Evolutionary conservation across 2,797 vertebrate species (phyloP).

Genomic region (Spinus olivaceus): DNA sequence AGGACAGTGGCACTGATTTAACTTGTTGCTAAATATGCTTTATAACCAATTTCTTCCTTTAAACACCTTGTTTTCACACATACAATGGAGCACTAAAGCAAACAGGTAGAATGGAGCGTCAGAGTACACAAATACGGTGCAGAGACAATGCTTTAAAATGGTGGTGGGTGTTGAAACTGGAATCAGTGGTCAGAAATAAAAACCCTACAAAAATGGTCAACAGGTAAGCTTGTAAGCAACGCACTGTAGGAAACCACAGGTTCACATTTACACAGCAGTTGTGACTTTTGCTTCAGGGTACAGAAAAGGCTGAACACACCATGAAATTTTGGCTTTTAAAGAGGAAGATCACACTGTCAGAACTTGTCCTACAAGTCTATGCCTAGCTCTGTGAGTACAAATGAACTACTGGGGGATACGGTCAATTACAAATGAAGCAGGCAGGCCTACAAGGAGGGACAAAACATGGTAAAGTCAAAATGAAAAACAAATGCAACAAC

Average conservation of each 20-base stretch:
- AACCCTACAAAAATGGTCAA: slow-evolving; percentile 11
- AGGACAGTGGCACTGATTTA: slow-evolving; percentile 30
- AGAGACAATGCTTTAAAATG: background rate
- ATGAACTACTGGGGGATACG: background rate
- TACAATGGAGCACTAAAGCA: background rate
- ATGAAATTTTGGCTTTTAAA: slow-evolving; percentile 63
- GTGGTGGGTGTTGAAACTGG: background rate
- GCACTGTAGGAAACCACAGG: slow-evolving; percentile 44
- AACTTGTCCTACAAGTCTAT: slow-evolving; percentile 24
- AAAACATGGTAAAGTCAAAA: background rate
- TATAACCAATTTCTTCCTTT: slow-evolving; percentile 41
- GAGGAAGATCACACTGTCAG: slow-evolving; percentile 32
- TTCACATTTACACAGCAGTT: slow-evolving; percentile 56
- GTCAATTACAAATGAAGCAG: slow-evolving; percentile 2
- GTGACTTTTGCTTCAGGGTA: slow-evolving; percentile 57
- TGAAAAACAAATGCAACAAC: slow-evolving; percentile 31
- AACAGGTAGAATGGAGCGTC: background rate
- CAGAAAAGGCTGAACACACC: slow-evolving; percentile 55
- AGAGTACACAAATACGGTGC: background rate
- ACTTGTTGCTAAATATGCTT: slow-evolving; percentile 7
- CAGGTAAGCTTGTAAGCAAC: background rate
- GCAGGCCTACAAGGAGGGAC: background rate
- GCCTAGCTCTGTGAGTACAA: slow-evolving; percentile 25
- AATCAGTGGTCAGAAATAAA: slow-evolving; percentile 30
- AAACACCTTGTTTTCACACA: slow-evolving; percentile 11